Conservation (phyloP, 2,888 invertebrate genomes). For the Chorisops tibialis region DNA sequence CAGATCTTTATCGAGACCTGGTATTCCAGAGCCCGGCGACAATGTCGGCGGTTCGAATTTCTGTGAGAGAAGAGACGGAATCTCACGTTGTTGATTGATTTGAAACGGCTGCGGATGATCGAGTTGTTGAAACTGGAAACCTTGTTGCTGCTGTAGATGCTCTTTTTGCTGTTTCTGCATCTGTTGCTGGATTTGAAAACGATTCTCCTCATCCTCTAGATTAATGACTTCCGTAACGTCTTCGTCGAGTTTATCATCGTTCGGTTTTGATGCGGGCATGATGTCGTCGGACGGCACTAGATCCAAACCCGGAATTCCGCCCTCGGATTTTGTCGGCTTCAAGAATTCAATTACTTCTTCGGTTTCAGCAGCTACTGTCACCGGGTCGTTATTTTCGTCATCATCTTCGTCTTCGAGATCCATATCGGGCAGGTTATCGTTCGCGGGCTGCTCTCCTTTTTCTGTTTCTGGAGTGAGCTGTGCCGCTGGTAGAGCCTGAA, state of each 20-base stretch:
- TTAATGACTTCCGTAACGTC: conserved; percentile 35
- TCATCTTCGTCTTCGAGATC: conserved; percentile 13
- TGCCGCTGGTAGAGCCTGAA: background rate
- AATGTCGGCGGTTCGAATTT: conserved; percentile 8
- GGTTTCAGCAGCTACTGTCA: conserved; percentile 4
- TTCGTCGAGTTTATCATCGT: conserved; percentile 33
- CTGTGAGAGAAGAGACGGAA: conserved; percentile 13
- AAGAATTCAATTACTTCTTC: conserved; percentile 42
- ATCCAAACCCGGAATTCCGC: conserved; percentile 71
- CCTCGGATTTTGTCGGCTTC: conserved; percentile 36
- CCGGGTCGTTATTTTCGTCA: background rate
- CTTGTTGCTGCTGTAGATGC: background rate
- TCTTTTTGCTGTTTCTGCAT: background rate
- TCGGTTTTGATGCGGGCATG: conserved; percentile 42
- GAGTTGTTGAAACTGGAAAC: background rate
- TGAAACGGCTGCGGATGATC: background rate
- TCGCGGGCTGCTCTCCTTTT: background rate
- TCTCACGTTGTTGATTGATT: background rate
- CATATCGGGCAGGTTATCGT: conserved; percentile 11
- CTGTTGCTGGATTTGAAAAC: background rate
- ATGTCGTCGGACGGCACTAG: conserved; percentile 55
- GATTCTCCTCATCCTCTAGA: conserved; percentile 25
- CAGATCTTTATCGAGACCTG: too few relatives aligned
- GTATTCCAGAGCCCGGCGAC: background rate
- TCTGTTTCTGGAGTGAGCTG: background rate